phyloP scores from a whole-genome alignment of 2,113 vertebrate genomes.

The Pholis gunnellus region DNA sequence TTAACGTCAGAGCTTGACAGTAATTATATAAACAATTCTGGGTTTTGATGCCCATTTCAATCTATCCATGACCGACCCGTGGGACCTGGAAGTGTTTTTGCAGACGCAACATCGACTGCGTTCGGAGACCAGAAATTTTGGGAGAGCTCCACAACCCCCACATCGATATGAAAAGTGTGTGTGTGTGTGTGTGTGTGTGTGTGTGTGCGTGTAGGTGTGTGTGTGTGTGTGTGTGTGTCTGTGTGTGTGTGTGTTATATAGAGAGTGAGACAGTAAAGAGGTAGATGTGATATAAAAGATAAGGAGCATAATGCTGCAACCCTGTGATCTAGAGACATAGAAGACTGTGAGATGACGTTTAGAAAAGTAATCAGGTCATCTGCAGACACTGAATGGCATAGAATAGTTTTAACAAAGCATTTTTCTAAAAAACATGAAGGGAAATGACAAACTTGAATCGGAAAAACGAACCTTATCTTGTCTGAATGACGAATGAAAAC shows the following conservation, averaged over 20 bases:
- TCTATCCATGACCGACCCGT: slow-evolving; percentile 13
- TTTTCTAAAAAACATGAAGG: not conserved
- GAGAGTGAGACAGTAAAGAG: not conserved
- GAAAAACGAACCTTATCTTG: not conserved
- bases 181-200: not conserved
- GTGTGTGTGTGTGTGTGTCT: no score
- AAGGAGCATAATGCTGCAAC: not conserved
- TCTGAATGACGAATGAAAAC: not conserved
- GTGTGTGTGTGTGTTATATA: no score
- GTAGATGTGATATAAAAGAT: slow-evolving; percentile 5
- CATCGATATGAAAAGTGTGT: not conserved
- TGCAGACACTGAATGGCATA: not conserved
- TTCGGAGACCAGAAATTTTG: slow-evolving; percentile 2
- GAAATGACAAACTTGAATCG: not conserved
- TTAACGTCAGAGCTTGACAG: slow-evolving; percentile 13
- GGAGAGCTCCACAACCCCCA: not conserved
- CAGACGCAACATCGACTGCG: not conserved
- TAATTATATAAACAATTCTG: slow-evolving; percentile 22
- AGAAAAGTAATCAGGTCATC: not conserved
- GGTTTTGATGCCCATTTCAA: slow-evolving; percentile 37
- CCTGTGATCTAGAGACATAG: not conserved
- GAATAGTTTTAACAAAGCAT: not conserved
- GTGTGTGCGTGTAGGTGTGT: no score
- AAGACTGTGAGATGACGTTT: slow-evolving; percentile 6
- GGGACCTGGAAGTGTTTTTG: slow-evolving; percentile 8